Evolutionary conservation across 2,888 invertebrate genomes (phyloP).

Genomic region (Heteromurus nitidus): DNA sequence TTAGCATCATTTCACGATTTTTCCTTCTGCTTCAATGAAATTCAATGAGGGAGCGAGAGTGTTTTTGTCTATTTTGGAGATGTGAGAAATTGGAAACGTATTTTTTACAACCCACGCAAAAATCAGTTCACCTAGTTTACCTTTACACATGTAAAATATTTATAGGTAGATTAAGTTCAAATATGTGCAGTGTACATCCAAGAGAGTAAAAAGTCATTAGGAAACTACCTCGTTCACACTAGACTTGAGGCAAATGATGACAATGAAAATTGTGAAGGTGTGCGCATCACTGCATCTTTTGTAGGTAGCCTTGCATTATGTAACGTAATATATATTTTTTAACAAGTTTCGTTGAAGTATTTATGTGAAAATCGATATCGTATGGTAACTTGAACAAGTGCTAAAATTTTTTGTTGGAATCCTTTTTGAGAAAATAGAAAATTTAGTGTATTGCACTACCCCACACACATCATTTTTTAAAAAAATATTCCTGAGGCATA

Average conservation of each 20-base stretch:
- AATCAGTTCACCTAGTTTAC: slow-evolving; percentile 50
- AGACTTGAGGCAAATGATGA: no score
- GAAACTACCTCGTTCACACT: no score
- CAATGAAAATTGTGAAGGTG: no score
- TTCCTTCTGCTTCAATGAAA: neutral
- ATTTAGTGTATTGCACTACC: no score
- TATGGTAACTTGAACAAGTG: slow-evolving; percentile 13
- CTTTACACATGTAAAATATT: slow-evolving; percentile 13
- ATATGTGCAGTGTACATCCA: no score
- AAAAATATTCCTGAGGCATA: no score
- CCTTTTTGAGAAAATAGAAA: slow-evolving; percentile 28
- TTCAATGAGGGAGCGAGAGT: neutral
- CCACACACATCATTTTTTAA: slow-evolving; percentile 28
- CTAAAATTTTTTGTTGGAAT: slow-evolving; percentile 10
- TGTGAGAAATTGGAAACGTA: slow-evolving; percentile 17
- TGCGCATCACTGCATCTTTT: no score
- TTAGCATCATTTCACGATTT: neutral
- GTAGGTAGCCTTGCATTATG: neutral
- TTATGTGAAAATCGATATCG: slow-evolving; percentile 9
- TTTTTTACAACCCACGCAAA: slow-evolving; percentile 44
- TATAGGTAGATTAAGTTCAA: no score
- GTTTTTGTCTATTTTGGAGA: slow-evolving; percentile 12
- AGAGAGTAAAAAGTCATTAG: no score
- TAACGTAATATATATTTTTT: neutral
- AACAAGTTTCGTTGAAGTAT: neutral